Conservation (phyloP, 1,140 invertebrate species). For the Philotrypesis tridentata region DNA sequence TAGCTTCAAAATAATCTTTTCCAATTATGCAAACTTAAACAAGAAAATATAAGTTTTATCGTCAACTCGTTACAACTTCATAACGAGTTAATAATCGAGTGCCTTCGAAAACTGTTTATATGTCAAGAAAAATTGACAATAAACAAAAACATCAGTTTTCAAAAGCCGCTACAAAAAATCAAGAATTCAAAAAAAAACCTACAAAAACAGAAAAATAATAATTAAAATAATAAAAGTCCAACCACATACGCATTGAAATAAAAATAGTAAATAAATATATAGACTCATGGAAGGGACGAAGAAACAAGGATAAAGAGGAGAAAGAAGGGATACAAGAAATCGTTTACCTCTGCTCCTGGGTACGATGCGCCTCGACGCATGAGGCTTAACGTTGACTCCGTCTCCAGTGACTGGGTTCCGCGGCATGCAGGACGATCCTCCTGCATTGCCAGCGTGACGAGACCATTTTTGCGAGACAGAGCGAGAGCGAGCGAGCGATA, state of each 20-base stretch:
- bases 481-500: slow-evolving; percentile 31
- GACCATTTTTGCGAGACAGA: slow-evolving; percentile 3
- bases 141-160: neutral
- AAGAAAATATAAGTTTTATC: neutral
- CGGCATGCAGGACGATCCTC: slow-evolving; percentile 69
- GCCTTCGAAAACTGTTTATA: neutral
- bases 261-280: neutral
- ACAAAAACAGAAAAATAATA: neutral
- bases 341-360: slow-evolving; percentile 70
- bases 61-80: neutral
- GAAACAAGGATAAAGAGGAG: neutral
- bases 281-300: neutral
- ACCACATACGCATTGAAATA: neutral
- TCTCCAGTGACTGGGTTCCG: slow-evolving; percentile 77
- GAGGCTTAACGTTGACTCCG: slow-evolving; percentile 71
- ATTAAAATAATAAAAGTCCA: neutral
- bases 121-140: neutral
- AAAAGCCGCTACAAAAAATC: neutral
- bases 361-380: slow-evolving; percentile 64
- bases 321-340: slow-evolving; percentile 18
- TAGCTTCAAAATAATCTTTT: neutral
- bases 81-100: neutral
- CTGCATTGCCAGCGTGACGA: slow-evolving; percentile 61
- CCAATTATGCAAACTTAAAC: neutral
- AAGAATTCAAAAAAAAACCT: neutral